A percentile compares a stretch with the other conserved stretches of the same genome.
These are phyloP conservation scores for Andrena flavipes DNA, from an alignment of 2,888 invertebrate genomes.

Conservation along the genomic window DNA sequence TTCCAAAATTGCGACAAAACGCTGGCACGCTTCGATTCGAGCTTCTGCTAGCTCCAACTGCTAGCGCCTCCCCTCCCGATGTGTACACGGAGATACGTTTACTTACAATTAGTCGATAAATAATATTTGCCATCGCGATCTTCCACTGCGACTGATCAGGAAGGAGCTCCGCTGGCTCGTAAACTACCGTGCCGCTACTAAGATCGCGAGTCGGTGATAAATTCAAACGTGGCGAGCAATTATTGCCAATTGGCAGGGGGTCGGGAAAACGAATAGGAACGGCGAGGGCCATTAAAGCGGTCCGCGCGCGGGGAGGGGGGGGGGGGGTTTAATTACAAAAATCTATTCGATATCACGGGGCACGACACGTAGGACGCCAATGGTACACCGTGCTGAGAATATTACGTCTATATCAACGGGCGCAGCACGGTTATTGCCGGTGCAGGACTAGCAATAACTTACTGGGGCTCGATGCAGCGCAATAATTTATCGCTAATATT, in stretches of 20 bases:
- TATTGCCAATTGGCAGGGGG: constrained; percentile 43
- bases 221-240: constrained; percentile 22
- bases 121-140: background rate
- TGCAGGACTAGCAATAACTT: constrained; percentile 70
- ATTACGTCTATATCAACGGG: constrained; percentile 72
- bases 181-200: background rate
- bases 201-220: constrained; percentile 9
- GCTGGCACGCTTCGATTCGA: background rate
- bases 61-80: too few species aligned
- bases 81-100: background rate
- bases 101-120: background rate
- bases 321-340: constrained; percentile 68
- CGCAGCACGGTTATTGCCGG: constrained; percentile 67
- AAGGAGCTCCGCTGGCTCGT: background rate
- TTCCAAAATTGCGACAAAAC: background rate
- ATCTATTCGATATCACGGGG: constrained; percentile 51
- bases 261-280: constrained; percentile 46
- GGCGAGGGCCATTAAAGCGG: background rate
- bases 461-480: constrained; percentile 70
- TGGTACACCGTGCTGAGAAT: constrained; percentile 68
- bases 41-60: too few species aligned
- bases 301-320: background rate
- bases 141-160: too few species aligned
- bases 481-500: constrained; percentile 75
- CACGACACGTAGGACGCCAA: constrained; percentile 24